Evolutionary conservation across 2,797 vertebrate genomes (phyloP).

Genomic region (Rhincodon typus): DNA sequence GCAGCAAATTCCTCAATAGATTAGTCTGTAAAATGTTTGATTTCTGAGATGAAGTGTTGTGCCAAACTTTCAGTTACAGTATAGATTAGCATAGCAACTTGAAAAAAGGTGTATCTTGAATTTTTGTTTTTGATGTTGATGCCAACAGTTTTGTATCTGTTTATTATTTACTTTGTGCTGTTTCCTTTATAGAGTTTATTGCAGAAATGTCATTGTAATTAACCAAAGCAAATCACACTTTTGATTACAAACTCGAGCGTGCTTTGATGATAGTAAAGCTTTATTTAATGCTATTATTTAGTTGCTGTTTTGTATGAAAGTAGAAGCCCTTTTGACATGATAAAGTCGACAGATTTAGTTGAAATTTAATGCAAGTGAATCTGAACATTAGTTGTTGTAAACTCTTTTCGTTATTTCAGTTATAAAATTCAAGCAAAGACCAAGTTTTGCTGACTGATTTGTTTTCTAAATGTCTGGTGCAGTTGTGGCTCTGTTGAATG

Average conservation of each 20-base stretch:
- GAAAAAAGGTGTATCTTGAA: neutral
- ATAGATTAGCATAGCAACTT: neutral
- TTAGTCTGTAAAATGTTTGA: neutral
- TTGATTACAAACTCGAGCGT: neutral
- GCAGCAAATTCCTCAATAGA: neutral
- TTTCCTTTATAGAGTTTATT: neutral
- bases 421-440: neutral
- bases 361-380: neutral
- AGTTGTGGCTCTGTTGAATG: conserved; percentile 98
- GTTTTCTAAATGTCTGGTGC: conserved; percentile 24
- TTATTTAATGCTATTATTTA: neutral
- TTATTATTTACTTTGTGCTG: neutral
- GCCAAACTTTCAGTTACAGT: neutral
- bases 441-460: neutral
- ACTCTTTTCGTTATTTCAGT: neutral
- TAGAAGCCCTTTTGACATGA: neutral
- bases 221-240: neutral
- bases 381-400: neutral
- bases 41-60: neutral
- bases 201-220: neutral
- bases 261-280: neutral
- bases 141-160: neutral
- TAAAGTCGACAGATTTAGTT: neutral
- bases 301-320: neutral
- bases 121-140: neutral